These are phyloP conservation scores for Penaeus chinensis DNA, from an alignment of 1,140 invertebrate species.

Conservation along the genomic window DNA sequence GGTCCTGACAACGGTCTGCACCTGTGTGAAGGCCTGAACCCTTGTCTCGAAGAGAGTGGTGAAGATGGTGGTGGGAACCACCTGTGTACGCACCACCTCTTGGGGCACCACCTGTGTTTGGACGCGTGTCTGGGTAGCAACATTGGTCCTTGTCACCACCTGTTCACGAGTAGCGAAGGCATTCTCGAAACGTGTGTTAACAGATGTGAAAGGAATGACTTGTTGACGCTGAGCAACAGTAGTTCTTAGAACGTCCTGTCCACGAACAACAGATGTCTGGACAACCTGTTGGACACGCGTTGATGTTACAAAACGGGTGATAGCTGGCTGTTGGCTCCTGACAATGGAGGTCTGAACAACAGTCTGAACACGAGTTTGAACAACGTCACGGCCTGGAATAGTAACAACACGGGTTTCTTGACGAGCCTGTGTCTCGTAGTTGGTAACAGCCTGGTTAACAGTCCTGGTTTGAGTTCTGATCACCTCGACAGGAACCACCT, in stretches of 20 bases:
- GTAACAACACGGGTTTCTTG: too few species aligned
- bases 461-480: too few species aligned
- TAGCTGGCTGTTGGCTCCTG: constrained; percentile 13
- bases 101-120: constrained; percentile 1
- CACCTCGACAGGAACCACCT: too few species aligned
- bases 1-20: constrained; percentile 4
- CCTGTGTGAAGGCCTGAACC: constrained; percentile 16
- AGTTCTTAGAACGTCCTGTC: neutral
- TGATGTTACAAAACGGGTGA: neutral
- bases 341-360: constrained; percentile 8
- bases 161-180: neutral
- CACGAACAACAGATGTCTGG: neutral
- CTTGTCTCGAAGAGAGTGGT: constrained; percentile 2
- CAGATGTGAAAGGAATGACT: neutral
- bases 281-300: neutral
- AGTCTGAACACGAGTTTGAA: neutral
- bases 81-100: constrained; percentile 18
- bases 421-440: too few species aligned
- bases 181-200: constrained; percentile 8
- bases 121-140: constrained; percentile 7
- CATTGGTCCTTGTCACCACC: constrained; percentile 19
- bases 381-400: too few species aligned
- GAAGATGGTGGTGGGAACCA: neutral
- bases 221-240: constrained; percentile 3
- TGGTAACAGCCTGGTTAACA: too few species aligned